These are phyloP conservation scores for Polyommatus icarus DNA, from an alignment of 2,888 invertebrate genomes.

Conservation along the genomic window DNA sequence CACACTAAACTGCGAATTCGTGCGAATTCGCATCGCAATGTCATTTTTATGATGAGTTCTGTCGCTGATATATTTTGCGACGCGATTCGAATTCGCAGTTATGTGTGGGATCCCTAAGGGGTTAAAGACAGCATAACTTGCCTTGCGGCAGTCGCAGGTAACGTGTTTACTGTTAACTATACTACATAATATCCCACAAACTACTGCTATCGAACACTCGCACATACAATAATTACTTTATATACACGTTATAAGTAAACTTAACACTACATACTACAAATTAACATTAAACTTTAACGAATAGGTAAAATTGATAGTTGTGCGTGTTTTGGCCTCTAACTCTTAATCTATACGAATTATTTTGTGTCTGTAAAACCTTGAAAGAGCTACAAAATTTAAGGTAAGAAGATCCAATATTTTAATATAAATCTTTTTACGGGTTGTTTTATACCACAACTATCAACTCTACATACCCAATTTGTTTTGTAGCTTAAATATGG, in stretches of 20 bases:
- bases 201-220: slow-evolving; percentile 79
- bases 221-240: slow-evolving; percentile 76
- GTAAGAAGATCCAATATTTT: background rate
- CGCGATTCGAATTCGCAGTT: no score
- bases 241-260: slow-evolving; percentile 75
- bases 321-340: background rate
- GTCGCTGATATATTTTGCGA: no score
- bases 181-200: slow-evolving; percentile 69
- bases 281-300: slow-evolving; percentile 13
- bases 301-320: background rate
- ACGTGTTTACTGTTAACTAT: slow-evolving; percentile 55
- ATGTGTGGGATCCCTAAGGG: background rate
- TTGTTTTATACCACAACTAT: background rate
- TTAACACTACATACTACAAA: slow-evolving; percentile 64
- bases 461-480: background rate
- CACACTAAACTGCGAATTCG: no score
- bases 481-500: slow-evolving; percentile 27
- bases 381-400: background rate
- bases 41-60: no score
- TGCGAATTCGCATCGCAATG: no score
- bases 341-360: background rate
- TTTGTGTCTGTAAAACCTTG: background rate
- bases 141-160: slow-evolving; percentile 21
- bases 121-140: background rate
- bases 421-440: background rate